Evolutionary conservation across 2,888 invertebrate genomes (phyloP).

Genomic region (Teleiodes luculella): DNA sequence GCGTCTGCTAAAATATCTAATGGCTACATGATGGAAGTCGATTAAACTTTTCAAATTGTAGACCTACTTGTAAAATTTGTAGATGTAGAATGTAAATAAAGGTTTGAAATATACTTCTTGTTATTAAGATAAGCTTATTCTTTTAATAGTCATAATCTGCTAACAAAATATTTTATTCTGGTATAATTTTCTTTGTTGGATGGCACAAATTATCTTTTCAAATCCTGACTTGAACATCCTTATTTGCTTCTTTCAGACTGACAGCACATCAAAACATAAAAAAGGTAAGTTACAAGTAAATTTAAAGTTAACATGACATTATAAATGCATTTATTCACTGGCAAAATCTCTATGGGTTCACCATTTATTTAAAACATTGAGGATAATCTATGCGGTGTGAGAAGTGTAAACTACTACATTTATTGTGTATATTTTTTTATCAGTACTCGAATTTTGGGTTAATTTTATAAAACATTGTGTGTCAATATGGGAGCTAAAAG

Average conservation of each 20-base stretch:
- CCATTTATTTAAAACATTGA: too few relatives aligned
- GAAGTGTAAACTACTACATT: not conserved
- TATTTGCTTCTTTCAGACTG: slow-evolving; percentile 67
- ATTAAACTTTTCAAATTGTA: slow-evolving; percentile 33
- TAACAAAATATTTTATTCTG: not conserved
- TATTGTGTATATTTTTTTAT: too few relatives aligned
- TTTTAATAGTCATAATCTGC: slow-evolving; percentile 37
- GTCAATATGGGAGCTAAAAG: too few relatives aligned
- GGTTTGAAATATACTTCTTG: slow-evolving; percentile 27
- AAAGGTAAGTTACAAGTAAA: slow-evolving; percentile 70
- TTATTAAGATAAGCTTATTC: slow-evolving; percentile 34
- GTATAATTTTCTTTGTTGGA: not conserved
- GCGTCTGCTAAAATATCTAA: slow-evolving; percentile 38
- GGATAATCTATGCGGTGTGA: too few relatives aligned
- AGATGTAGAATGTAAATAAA: not conserved
- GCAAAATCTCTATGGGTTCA: too few relatives aligned
- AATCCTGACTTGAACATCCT: slow-evolving; percentile 6
- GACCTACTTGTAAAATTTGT: not conserved
- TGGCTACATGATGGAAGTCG: slow-evolving; percentile 58
- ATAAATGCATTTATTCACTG: not conserved
- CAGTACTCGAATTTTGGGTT: too few relatives aligned
- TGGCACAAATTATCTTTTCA: too few relatives aligned
- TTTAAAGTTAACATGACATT: not conserved
- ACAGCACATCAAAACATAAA: slow-evolving; percentile 74
- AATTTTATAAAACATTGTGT: too few relatives aligned